phyloP scores from a whole-genome alignment of 2,113 vertebrate genomes.

The Chloropsis cyanopogon region DNA sequence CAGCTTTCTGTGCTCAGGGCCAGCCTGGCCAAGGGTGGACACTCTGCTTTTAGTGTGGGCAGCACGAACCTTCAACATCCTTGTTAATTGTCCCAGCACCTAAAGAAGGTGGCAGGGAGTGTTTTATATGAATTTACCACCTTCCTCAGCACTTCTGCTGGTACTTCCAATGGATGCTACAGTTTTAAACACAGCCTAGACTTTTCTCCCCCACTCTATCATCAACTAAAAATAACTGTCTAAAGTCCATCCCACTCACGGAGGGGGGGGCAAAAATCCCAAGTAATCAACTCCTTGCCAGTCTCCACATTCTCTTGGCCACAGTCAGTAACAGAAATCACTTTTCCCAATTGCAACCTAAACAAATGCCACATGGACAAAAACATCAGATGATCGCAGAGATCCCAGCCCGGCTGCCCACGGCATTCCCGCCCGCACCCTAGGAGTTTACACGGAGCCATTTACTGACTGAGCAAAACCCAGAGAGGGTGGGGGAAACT shows the following conservation, averaged over 20 bases:
- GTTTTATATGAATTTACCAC: neutral
- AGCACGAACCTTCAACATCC: neutral
- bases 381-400: neutral
- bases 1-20: constrained; percentile 31
- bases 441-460: neutral
- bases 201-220: neutral
- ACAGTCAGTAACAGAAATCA: neutral
- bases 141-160: neutral
- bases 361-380: neutral
- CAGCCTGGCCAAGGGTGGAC: neutral
- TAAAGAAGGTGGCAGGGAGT: neutral
- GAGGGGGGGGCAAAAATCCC: neutral
- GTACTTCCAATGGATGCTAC: neutral
- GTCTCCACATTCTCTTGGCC: neutral
- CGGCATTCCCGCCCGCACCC: neutral
- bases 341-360: neutral
- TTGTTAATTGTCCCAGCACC: neutral
- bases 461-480: neutral
- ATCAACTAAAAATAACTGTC: neutral
- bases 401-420: neutral
- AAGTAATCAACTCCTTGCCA: neutral
- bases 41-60: neutral
- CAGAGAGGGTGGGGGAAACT: neutral
- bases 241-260: neutral
- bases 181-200: neutral